Evolutionary conservation across 1,140 invertebrate species (phyloP), one percentile per base, ranked within the genome.

Genomic region (Macrostomum lignano): DNA sequence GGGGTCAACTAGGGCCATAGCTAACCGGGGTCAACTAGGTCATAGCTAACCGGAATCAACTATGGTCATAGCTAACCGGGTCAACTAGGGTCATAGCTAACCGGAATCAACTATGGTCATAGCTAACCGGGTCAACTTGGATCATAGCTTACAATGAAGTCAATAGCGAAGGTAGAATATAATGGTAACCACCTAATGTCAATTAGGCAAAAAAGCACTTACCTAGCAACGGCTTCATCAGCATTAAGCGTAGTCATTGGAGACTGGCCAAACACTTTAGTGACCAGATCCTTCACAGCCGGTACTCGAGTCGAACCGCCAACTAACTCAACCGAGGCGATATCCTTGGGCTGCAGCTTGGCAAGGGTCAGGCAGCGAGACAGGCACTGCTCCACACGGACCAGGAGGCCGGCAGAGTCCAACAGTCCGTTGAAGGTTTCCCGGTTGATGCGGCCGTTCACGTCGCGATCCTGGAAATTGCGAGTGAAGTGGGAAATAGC

Each of bases 381-480:
- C 4, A 36, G 15, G 3, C 20, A 21, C 11, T 7, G 7, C 39
- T 57, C 48, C 23, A 52, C 44, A 40, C 47, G 46, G 19, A 38
- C 24, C 11, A 64, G 40, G 10, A 62, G 35, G 33, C 39, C 31
- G 7, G 36, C 43, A n/a, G n/a, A n/a, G n/a, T n/a, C n/a, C 20
- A 49, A 40, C 31, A 65, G 19, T 35, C 56, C 47, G 43, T 64
- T 62, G 43, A 64, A 60, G 25, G 42, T 40, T 5, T 44, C 42
- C 35, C 60, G 51, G 39, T 33, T 41, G 43, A 33, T 43, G 41
- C 3, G 32, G 5, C 70, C 71, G 35, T 67, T 68, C 0, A 96
- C 86, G 63, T 98, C 88, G 42, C 74, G 74, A 43, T 96, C 88
- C 20, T n/a, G n/a, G n/a, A n/a, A n/a, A n/a, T n/a, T n/a, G n/a